Percentiles rank a stretch among this genome's conserved stretches.
These are phyloP conservation scores for Cryptus viduatorius DNA, from an alignment of 2,888 invertebrate genomes.

Conservation along the genomic window DNA sequence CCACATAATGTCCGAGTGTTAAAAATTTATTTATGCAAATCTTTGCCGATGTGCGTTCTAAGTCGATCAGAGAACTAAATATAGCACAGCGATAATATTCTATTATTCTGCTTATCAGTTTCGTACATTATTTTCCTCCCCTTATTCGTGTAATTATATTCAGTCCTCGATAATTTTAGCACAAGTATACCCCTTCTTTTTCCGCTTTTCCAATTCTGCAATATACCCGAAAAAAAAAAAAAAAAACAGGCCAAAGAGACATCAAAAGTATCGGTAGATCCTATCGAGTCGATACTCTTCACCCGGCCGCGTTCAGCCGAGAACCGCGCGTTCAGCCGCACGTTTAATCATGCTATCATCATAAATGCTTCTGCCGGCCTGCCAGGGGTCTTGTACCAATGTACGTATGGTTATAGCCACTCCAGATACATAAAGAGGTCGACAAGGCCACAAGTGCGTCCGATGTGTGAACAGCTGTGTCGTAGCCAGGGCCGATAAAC, in stretches of 20 bases:
- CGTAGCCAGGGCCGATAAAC: slow-evolving; percentile 55
- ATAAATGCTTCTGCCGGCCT: slow-evolving; percentile 4
- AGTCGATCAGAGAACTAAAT: not conserved
- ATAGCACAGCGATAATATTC: slow-evolving; percentile 13
- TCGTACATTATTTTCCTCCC: not conserved
- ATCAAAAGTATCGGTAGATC: slow-evolving; percentile 19
- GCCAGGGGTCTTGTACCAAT: not conserved
- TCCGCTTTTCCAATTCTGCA: not conserved
- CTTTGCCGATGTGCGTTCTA: not conserved
- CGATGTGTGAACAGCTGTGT: slow-evolving; percentile 78
- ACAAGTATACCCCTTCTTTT: not conserved
- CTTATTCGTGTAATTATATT: not conserved
- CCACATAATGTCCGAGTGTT: no score
- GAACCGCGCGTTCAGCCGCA: slow-evolving; percentile 2
- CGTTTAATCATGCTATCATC: slow-evolving; percentile 36
- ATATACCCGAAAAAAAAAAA: not conserved
- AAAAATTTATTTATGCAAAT: no score
- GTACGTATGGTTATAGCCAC: not conserved
- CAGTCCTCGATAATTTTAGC: not conserved
- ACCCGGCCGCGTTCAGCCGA: slow-evolving; percentile 17
- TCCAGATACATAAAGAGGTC: slow-evolving; percentile 31
- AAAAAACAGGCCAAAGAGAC: not conserved
- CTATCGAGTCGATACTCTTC: slow-evolving; percentile 13
- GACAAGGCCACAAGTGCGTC: slow-evolving; percentile 79
- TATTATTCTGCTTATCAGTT: slow-evolving; percentile 15